Conservation (phyloP, 2,113 vertebrate species). For the Leptobrachium ailaonicum region DNA sequence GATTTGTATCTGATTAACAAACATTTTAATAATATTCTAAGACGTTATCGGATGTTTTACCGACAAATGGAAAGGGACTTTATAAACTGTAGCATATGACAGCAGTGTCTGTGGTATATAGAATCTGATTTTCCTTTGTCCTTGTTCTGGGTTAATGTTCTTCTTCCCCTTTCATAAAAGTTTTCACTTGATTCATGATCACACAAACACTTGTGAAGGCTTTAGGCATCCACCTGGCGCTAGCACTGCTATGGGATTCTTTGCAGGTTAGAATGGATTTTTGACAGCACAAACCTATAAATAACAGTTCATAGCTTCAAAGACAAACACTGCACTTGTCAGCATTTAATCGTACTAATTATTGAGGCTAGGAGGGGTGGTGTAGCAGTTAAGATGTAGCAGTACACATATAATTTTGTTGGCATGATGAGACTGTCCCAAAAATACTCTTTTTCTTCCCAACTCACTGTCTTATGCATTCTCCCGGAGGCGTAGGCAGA, state of each 20-base stretch:
- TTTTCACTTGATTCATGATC: conserved; percentile 44
- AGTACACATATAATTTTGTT: conserved; percentile 28
- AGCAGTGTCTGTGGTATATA: no score
- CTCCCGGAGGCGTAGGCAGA: conserved; percentile 20
- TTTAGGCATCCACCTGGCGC: conserved; percentile 46
- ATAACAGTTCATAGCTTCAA: conserved; percentile 38
- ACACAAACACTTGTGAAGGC: conserved; percentile 18
- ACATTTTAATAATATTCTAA: no score
- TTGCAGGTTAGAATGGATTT: conserved; percentile 11
- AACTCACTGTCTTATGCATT: neutral
- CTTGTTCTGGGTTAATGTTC: conserved; percentile 28
- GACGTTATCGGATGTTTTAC: no score
- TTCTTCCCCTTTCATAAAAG: conserved; percentile 32
- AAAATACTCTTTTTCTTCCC: conserved; percentile 9
- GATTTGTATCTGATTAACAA: no score
- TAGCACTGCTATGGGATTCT: conserved; percentile 9
- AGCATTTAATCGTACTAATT: conserved; percentile 39
- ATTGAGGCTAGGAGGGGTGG: conserved; percentile 30
- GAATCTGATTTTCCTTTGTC: conserved; percentile 5
- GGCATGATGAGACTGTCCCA: neutral
- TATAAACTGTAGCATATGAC: no score
- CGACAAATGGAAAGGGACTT: no score
- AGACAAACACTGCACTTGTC: conserved; percentile 41
- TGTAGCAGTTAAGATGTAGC: conserved; percentile 14
- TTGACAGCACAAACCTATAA: conserved; percentile 34